Evolutionary conservation across 2,797 vertebrate genomes (phyloP), one percentile per base, ranked within the genome.

Genomic region (Fringilla coelebs): DNA sequence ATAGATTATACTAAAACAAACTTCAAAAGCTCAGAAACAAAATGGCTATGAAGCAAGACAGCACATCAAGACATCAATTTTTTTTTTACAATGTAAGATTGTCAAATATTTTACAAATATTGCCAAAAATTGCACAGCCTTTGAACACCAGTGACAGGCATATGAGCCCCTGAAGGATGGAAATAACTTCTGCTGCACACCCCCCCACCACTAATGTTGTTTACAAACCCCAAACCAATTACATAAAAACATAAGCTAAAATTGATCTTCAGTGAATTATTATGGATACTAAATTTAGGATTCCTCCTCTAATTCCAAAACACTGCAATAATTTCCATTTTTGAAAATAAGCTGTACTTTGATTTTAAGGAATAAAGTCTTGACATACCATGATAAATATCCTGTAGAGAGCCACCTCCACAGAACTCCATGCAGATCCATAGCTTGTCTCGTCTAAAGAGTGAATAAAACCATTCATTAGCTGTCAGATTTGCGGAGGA

Each of bases 391-490:
- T 99, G 99, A 97, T 99, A 99, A 96, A 99, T 99, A 97, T 99
- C 99, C 96, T 99, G 99, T 88, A 99, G 98, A 87, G 99, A 99
- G 40, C 99, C 99, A 94, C 99, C 99, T 93, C 99, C 99, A 97
- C 99, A 99, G 96, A 99, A 99, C 95, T 99, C 99, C 99, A 99
- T 99, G 97, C 99, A 99, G 97, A 99, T 99, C 99, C 99, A 99
- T 85, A 99, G 98, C 97, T 99, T 99, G 98, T 99, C 99, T 97
- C 99, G 98, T 97, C 99, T 99, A 96, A 67, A 97, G 97, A 96
- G 46, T 89, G 72, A 97, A 94, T 83, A 95, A 72, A 96, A 57
- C 55, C 70, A 93, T 88, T 74, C 52, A 93, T 96, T 71, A 97
- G 45, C 67, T 90, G 48, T 74, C 67, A 89, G 48, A 77, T 52